Evolutionary conservation across 2,113 vertebrate species (phyloP).

Genomic region (Lynx canadensis): DNA sequence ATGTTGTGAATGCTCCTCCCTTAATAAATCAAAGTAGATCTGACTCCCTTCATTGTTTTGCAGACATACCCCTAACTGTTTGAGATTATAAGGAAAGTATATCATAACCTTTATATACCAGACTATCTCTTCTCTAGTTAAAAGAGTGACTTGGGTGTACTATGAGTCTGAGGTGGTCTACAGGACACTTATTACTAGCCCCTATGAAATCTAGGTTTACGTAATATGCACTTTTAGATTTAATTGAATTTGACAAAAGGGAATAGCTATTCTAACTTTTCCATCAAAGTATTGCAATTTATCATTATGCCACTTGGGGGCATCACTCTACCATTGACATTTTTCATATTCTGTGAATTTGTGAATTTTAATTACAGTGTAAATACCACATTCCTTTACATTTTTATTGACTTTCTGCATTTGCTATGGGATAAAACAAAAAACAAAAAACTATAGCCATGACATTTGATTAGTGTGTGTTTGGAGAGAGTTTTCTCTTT

Average conservation of each 20-base stretch:
- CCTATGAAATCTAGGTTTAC: not conserved
- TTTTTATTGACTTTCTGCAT: not conserved
- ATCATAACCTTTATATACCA: not conserved
- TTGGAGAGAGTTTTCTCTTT: slow-evolving; percentile 34
- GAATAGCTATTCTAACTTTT: not conserved
- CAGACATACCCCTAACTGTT: not conserved
- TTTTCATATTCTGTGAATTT: not conserved
- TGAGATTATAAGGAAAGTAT: not conserved
- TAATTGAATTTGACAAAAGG: not conserved
- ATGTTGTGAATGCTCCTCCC: not conserved
- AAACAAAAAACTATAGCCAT: slow-evolving; percentile 22
- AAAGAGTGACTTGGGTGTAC: not conserved
- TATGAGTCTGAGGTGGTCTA: rapidly evolving
- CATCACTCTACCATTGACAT: slow-evolving; percentile 52
- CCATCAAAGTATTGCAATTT: slow-evolving; percentile 52
- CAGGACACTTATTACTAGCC: not conserved
- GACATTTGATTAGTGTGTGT: slow-evolving; percentile 18
- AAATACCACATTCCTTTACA: not conserved
- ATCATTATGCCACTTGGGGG: slow-evolving; percentile 74
- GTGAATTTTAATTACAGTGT: not conserved
- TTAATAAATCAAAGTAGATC: not conserved
- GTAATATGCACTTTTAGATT: not conserved
- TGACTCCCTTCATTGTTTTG: not conserved
- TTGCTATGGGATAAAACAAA: slow-evolving; percentile 27
- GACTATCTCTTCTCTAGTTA: not conserved